Evolutionary conservation across 2,113 vertebrate species (phyloP).

Genomic region (Phalacrocorax pelagicus): DNA sequence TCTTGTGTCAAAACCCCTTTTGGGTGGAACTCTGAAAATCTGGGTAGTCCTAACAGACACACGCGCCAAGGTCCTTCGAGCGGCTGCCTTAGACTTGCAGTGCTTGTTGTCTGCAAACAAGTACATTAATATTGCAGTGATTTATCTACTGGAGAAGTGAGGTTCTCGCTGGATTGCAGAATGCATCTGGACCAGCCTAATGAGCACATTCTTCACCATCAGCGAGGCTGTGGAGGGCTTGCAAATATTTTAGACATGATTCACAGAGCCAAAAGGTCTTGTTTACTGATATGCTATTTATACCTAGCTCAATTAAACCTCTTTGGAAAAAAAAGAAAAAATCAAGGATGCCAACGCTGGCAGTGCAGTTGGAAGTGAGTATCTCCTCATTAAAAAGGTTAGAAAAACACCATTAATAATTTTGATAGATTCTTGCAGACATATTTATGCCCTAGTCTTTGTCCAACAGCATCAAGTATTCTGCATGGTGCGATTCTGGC

Average conservation of each 20-base stretch:
- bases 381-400: conserved; percentile 30
- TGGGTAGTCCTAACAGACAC: neutral
- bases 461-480: neutral
- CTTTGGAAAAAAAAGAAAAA: neutral
- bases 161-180: neutral
- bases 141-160: conserved; percentile 21
- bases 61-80: neutral
- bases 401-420: conserved; percentile 58
- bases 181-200: conserved; percentile 62
- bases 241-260: conserved; percentile 64
- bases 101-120: neutral
- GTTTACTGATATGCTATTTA: conserved; percentile 70
- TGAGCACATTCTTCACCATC: conserved; percentile 59
- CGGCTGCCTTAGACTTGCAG: neutral
- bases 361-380: conserved; percentile 20
- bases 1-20: neutral
- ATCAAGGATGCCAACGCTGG: conserved; percentile 9
- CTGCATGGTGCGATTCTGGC: neutral
- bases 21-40: neutral
- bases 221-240: conserved; percentile 44
- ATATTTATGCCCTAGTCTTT: neutral
- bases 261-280: conserved; percentile 59
- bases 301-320: conserved; percentile 61
- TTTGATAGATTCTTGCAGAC: neutral
- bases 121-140: neutral